Evolutionary conservation across 1,140 invertebrate species (phyloP).

Genomic region (Epicauta chinensis): DNA sequence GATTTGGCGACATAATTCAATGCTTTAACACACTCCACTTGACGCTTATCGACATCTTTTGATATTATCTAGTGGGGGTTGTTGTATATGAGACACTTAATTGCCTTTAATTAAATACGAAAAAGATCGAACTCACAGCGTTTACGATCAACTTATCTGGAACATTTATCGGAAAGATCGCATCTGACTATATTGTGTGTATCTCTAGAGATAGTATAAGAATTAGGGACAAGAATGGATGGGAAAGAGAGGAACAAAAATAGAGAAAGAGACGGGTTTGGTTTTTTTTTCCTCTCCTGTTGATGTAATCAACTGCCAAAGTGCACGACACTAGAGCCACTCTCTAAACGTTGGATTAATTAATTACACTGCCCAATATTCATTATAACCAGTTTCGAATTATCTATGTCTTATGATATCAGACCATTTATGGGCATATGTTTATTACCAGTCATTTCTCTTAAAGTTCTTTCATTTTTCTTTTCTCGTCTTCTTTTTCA

Average conservation of each 20-base stretch:
- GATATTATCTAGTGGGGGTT: conserved; percentile 31
- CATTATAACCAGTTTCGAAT: conserved; percentile 21
- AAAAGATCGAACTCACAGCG: conserved; percentile 35
- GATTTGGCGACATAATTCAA: conserved; percentile 31
- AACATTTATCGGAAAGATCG: conserved; percentile 32
- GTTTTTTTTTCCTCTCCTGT: neutral
- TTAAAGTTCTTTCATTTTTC: conserved; percentile 11
- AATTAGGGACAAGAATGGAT: conserved; percentile 14
- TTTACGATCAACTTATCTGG: conserved; percentile 33
- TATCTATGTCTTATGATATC: conserved; percentile 30
- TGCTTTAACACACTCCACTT: conserved; percentile 21
- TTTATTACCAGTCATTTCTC: conserved; percentile 33
- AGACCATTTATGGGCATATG: conserved; percentile 28
- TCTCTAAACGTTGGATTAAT: conserved; percentile 25
- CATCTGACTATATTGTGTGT: conserved; percentile 26
- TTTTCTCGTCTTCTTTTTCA: no score
- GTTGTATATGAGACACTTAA: conserved; percentile 40
- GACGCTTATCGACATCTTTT: conserved; percentile 25
- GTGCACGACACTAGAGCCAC: conserved; percentile 19
- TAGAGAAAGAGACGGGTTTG: neutral
- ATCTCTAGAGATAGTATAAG: no score
- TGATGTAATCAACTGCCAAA: conserved; percentile 21
- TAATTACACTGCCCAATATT: conserved; percentile 31
- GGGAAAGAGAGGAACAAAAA: no score
- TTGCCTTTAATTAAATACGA: conserved; percentile 40